Percentiles rank a stretch among this genome's conserved stretches.
Evolutionary conservation across 2,888 invertebrate species (phyloP).

Genomic region (Drosophila prostipennis): DNA sequence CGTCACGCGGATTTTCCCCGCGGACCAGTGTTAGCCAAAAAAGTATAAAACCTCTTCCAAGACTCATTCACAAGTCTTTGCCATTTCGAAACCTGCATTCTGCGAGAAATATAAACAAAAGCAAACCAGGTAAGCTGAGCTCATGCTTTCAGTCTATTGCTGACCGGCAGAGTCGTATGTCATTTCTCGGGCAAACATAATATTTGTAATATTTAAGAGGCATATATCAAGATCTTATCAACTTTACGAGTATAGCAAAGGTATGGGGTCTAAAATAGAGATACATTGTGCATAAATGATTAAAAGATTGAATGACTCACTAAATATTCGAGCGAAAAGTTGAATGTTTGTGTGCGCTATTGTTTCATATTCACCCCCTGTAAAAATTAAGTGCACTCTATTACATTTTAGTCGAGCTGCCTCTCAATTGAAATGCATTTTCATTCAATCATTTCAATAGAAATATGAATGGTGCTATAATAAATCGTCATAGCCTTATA

Average conservation of each 20-base stretch:
- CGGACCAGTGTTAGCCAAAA: slow-evolving; percentile 5
- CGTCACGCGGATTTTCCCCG: slow-evolving; percentile 21
- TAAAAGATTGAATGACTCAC: neutral
- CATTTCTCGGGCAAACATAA: slow-evolving; percentile 1
- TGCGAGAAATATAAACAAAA: slow-evolving; percentile 9
- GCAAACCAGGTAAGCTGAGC: slow-evolving; percentile 9
- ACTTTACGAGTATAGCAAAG: neutral
- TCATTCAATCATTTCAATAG: too few relatives aligned
- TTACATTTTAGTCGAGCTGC: too few relatives aligned
- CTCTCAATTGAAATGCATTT: neutral
- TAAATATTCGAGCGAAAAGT: neutral
- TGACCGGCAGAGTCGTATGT: slow-evolving; percentile 7
- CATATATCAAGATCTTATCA: neutral
- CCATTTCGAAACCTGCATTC: slow-evolving; percentile 24
- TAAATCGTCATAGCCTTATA: neutral
- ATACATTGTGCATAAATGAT: neutral
- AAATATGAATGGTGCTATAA: neutral
- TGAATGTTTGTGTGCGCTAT: neutral
- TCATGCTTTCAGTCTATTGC: slow-evolving; percentile 16
- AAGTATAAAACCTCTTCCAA: slow-evolving; percentile 8
- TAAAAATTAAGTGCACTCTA: neutral
- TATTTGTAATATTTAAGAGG: neutral
- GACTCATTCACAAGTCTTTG: slow-evolving; percentile 24
- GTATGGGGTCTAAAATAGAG: neutral
- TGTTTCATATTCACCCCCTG: neutral